Evolutionary conservation across 23 tunicate species (phyloP).

Genomic region (Halocynthia aurantium): DNA sequence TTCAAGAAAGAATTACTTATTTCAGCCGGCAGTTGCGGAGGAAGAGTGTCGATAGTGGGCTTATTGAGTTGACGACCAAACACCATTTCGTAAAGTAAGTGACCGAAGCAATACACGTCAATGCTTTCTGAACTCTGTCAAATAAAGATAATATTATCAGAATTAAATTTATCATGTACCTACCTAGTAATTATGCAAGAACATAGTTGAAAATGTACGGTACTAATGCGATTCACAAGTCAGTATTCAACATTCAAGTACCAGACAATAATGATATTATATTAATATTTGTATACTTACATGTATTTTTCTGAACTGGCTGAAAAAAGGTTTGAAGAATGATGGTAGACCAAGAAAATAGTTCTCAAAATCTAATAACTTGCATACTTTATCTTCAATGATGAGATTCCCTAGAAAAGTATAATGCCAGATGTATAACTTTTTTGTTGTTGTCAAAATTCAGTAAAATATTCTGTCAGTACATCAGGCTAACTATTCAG

Average conservation of each 20-base stretch:
- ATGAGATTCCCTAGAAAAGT: constrained; percentile 59
- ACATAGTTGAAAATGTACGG: no score
- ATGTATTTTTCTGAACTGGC: constrained; percentile 86
- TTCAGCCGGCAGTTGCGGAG: constrained; percentile 73
- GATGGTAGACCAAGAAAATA: constrained; percentile 83
- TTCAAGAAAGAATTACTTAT: constrained; percentile 39
- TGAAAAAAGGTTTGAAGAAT: constrained; percentile 78
- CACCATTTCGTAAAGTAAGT: constrained; percentile 82
- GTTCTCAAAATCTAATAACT: constrained; percentile 74
- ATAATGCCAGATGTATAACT: neutral
- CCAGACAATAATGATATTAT: no score
- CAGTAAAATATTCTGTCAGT: no score
- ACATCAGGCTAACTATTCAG: no score
- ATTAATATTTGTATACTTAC: constrained; percentile 30
- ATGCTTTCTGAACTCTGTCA: constrained; percentile 86
- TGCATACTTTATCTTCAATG: constrained; percentile 77
- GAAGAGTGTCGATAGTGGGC: constrained; percentile 67
- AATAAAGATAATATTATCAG: neutral
- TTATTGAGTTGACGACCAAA: constrained; percentile 78
- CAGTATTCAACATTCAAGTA: no score
- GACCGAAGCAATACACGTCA: constrained; percentile 95
- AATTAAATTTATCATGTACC: no score
- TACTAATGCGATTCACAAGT: no score
- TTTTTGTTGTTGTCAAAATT: neutral
- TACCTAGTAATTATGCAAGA: no score